Evolutionary conservation across 2,797 vertebrate genomes (phyloP), one percentile per base, ranked within the genome.

Genomic region (Melanotaenia nigrans): DNA sequence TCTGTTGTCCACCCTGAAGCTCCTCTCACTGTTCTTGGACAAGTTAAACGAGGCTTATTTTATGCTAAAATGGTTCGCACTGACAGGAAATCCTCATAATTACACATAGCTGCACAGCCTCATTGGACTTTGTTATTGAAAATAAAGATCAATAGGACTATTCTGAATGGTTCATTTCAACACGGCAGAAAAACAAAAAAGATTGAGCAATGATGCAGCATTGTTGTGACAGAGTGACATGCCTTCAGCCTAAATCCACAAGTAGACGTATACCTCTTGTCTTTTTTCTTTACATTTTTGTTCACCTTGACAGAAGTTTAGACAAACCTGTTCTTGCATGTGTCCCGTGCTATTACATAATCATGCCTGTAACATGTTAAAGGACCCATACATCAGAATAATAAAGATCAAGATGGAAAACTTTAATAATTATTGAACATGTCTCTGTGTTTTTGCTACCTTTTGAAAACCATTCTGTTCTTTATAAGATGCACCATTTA

Each of bases 1-100:
- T 30, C 42, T 51, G 60, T 45, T 65, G 47, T 65, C 16, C 47
- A 45, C 49, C 69, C 60, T 64, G 20, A 30, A 73, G 47, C 14
- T n/a, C 32, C 3, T 58, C 45, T 63, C 24, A 28, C 25, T 77
- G 25, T 56, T 51, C 55, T 59, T 53, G 0, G 51, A 18, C 36
- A 59, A 35, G 33, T 12, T 36, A 20, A 58, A 28, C 18, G 22
- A 20, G 24, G 38, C 28, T 5, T 59, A 68, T 33, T 3, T 58
- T 28, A 45, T 47, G 9, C 20, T 25, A 61, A n/a, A 35, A 18
- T 38, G 24, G 18, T 24, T 28, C 38, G 73, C 38, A 47, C 0
- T 5, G 33, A 30, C 20, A 64, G 69, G 24, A 72, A 57, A 35
- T 67, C 28, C 10, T 1, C n/a, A 65, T 58, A 24, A 57, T 33